Evolutionary conservation across 2,113 vertebrate genomes (phyloP), one percentile per base, ranked within the genome.

Genomic region (Calonectris borealis): DNA sequence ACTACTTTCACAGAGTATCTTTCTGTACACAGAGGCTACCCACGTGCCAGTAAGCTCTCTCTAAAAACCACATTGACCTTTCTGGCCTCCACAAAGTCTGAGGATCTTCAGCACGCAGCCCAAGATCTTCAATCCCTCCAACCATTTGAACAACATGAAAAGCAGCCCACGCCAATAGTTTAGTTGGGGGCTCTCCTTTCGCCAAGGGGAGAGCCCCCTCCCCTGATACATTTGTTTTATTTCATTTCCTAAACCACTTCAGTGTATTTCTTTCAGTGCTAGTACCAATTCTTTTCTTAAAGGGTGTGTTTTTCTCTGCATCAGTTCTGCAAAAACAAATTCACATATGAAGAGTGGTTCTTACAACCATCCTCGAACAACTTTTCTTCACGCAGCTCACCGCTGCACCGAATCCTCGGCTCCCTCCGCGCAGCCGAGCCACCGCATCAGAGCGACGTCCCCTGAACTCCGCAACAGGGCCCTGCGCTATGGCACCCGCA

Each of bases 351-450:
- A 5, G 20, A 20, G 20, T 11, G 20, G 14, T 26, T 42, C 22
- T 13, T 5, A 19, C 4, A n/a, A 31, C 7, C 29, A 5, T 3
- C 32, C 34, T 40, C 0, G 5, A 86, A 52, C 21, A 60, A 29
- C 66, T 34, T 26, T 8, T 26, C 44, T 14, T 13, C 36, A 4
- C 1, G 3, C 13, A 2, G 17, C 25, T 32, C 64, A 10, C 11
- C 0, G 1, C 57, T 8, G 17, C 20, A 3, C 24, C 0, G 7
- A 22, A 6, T 1, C 44, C 57, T 44, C 4, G 0, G n/a, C 61
- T 25, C 20, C 54, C 15, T 13, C 8, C 1, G 1, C 8, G 3
- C 14, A 11, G 42, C 29, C 2, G 3, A 51, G 48, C 49, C 51
- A 7, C 52, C 8, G n/a, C 38, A 32, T 7, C n/a, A 0, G 1